These are phyloP conservation scores for Pogonomyrmex barbatus DNA, from an alignment of 1,140 invertebrate genomes.

Conservation along the genomic window DNA sequence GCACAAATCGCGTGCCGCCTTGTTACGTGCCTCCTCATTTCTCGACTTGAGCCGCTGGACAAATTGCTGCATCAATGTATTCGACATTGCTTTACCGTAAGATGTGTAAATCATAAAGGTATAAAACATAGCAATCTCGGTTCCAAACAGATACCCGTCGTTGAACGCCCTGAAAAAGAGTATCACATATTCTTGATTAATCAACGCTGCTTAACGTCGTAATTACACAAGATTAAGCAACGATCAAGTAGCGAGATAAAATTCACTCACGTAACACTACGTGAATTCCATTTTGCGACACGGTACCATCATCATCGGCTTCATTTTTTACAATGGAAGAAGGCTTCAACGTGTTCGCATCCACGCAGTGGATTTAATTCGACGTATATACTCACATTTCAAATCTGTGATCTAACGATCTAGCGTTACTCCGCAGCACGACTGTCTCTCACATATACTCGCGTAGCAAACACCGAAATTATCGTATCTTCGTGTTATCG, in stretches of 20 bases:
- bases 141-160: constrained; percentile 4
- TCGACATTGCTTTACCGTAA: constrained; percentile 84
- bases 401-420: background rate
- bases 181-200: background rate
- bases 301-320: background rate
- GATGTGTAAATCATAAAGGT: constrained; percentile 12
- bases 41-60: constrained; percentile 95
- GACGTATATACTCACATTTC: background rate
- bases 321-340: background rate
- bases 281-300: background rate
- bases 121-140: constrained; percentile 14
- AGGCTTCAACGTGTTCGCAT: background rate
- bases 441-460: background rate
- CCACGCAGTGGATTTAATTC: background rate
- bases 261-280: constrained; percentile 58
- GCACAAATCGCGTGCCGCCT: constrained; percentile 95
- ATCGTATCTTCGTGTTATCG: background rate
- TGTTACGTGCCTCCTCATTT: constrained; percentile 93
- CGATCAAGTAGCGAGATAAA: background rate
- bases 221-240: background rate
- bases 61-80: constrained; percentile 91
- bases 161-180: constrained; percentile 1
- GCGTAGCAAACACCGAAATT: background rate
- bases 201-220: background rate
- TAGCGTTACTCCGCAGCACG: background rate